Percentiles rank a stretch among this genome's conserved stretches.
These are phyloP conservation scores for Parazoanthus atlanticus DNA, from an alignment of 92 coral and sea anemone species.

Conservation along the genomic window DNA sequence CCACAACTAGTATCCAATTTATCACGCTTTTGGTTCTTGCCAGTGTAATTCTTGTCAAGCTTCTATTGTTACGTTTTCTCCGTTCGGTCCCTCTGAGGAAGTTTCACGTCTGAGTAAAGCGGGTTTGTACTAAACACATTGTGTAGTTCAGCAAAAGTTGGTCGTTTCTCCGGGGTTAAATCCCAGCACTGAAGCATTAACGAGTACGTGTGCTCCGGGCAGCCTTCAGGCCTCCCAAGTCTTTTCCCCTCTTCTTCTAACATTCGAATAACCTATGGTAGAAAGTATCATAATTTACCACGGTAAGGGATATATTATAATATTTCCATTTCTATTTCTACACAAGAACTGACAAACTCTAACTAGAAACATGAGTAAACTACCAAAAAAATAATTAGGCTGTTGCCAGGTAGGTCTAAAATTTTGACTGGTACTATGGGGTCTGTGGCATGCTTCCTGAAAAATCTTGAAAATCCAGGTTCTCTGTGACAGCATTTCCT, in stretches of 20 bases:
- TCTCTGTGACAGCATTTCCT: no score
- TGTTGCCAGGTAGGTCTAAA: no score
- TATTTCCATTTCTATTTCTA: neutral
- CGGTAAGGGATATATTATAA: neutral
- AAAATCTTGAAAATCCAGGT: no score
- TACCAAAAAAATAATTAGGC: no score
- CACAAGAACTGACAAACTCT: no score
- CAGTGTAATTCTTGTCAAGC: neutral
- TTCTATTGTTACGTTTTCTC: conserved; percentile 21
- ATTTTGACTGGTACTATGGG: no score
- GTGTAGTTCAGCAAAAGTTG: conserved; percentile 91
- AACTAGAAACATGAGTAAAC: no score
- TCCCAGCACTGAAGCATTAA: conserved; percentile 99
- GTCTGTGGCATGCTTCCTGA: no score
- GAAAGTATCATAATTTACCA: neutral
- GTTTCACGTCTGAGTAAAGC: conserved; percentile 89
- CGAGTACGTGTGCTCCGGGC: conserved; percentile 95
- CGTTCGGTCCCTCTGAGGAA: conserved; percentile 59
- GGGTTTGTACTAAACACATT: conserved; percentile 96
- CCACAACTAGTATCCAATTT: neutral
- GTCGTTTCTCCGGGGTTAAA: conserved; percentile 89
- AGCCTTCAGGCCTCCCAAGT: conserved; percentile 87
- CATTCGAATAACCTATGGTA: conserved; percentile 83
- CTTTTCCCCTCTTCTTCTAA: conserved; percentile 91
- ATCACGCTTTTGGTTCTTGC: neutral